Base-by-base conservation (phyloP, 2,113 vertebrate genomes). In the Hypocryptadius cinnamomeus region DNA sequence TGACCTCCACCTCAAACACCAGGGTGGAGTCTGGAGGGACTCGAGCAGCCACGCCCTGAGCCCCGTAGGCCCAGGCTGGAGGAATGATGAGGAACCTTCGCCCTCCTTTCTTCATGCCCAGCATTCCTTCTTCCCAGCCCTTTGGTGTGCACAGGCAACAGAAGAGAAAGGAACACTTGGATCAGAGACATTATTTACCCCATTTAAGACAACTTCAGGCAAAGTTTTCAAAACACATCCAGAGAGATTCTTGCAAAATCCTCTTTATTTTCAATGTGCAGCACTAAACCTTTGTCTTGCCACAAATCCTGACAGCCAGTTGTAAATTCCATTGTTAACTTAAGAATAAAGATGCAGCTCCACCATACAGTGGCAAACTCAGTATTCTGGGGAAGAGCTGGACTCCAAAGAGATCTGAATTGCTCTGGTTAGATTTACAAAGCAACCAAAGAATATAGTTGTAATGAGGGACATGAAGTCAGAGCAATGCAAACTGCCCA, bases 81-180 rank as follows among this genome's bases (percentile, higher is more conserved):
- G 99, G 99, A 73, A 99, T 87, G 25, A 99, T 83, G 19, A 99
- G 97, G 33, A 98, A 90, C 10, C 99, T 98, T 27, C 97, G 97
- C 3, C 98, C 98, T 23, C 98, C 98, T 96, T 99, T 99, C 89
- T 96, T 98, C 98, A 99, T 98, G 53, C 98, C 98, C 70, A 98
- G 79, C 98, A 99, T 99, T 39, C 99, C 99, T 61, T 99, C 98
- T 84, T 99, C 99, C 99, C 99, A 99, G 83, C 98, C 98, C 99
- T 99, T 96, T 4, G 59, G 39, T 57, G 83, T 88, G 56, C 54
- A 95, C 71, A 90, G 45, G 74, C 8, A 74, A 30, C 3, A 70
- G 31, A 24, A 85, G 21, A 85, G 77, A 87, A 48, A 89, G 44
- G 4, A 17, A 61, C 30, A 79, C 15, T 10, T 22, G 56, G 23